Evolutionary conservation across 1,140 invertebrate genomes (phyloP).

Genomic region (Spodoptera litura): DNA sequence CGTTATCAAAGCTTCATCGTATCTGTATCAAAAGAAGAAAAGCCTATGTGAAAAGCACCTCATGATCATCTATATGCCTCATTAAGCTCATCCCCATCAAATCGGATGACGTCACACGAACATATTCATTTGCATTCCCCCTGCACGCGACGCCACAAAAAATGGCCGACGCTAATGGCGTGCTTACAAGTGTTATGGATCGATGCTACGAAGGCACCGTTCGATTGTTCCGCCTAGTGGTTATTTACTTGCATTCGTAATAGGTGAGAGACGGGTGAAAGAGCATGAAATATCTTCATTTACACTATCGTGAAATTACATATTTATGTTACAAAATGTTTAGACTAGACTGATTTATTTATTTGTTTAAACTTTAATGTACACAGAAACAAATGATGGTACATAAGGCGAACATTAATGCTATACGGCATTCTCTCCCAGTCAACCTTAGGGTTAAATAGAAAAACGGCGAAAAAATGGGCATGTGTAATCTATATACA

Average conservation of each 20-base stretch:
- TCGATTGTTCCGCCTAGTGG: constrained; percentile 41
- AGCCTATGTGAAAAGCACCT: too few relatives aligned
- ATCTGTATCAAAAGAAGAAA: background rate
- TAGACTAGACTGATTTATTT: too few relatives aligned
- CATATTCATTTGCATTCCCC: constrained; percentile 32
- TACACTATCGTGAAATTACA: too few relatives aligned
- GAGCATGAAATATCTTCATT: background rate
- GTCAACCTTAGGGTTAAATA: too few relatives aligned
- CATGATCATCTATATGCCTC: background rate
- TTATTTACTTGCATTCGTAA: background rate
- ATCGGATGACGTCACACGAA: constrained; percentile 2
- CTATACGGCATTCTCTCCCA: too few relatives aligned
- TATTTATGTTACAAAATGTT: too few relatives aligned
- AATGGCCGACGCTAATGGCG: constrained; percentile 31
- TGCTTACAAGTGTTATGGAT: constrained; percentile 31
- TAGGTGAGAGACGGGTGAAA: constrained; percentile 26
- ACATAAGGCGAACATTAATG: too few relatives aligned
- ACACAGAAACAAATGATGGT: too few relatives aligned
- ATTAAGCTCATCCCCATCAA: constrained; percentile 11
- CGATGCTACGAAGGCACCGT: constrained; percentile 47
- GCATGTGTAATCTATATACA: too few relatives aligned
- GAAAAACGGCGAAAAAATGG: too few relatives aligned
- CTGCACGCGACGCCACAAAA: constrained; percentile 41
- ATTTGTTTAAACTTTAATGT: too few relatives aligned
- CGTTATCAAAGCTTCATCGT: too few relatives aligned